These are phyloP conservation scores for Tauraco hartlaubi DNA, from an alignment of 2,797 vertebrate species.

Conservation along the genomic window DNA sequence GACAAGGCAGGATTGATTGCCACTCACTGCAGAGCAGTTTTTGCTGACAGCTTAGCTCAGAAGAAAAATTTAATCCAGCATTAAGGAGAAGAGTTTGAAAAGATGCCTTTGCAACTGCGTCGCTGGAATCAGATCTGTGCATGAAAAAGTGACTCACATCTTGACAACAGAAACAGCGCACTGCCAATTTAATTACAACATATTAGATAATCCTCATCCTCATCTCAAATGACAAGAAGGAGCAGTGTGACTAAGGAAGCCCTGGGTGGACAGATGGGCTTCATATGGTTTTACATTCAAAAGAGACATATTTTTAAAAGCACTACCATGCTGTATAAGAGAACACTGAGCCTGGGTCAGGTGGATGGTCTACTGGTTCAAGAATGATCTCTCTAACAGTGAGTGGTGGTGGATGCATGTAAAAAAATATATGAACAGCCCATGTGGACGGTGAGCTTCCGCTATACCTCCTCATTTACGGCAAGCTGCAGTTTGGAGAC, in stretches of 20 bases:
- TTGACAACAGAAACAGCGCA: not conserved
- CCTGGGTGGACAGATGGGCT: not conserved
- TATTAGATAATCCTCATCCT: slow-evolving; percentile 2
- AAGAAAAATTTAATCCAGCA: not conserved
- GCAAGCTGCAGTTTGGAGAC: not conserved
- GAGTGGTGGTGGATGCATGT: not conserved
- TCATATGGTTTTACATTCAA: not conserved
- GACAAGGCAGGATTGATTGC: slow-evolving; percentile 63
- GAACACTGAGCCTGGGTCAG: not conserved
- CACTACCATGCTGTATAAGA: fast-evolving
- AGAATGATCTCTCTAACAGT: not conserved
- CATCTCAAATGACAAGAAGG: not conserved
- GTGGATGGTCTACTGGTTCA: not conserved
- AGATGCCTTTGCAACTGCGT: slow-evolving; percentile 23
- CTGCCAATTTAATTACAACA: not conserved
- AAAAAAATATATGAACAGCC: not conserved
- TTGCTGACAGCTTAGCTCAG: slow-evolving; percentile 47
- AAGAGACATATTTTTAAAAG: not conserved
- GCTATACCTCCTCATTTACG: not conserved
- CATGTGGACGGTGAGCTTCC: not conserved
- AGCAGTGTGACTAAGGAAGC: not conserved
- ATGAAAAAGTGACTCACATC: slow-evolving; percentile 13
- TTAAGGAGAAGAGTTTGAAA: slow-evolving; percentile 24
- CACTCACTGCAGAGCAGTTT: slow-evolving; percentile 19
- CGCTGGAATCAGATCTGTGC: not conserved